These are phyloP conservation scores for Dasypolia templi DNA, from an alignment of 2,888 invertebrate genomes.

Conservation along the genomic window DNA sequence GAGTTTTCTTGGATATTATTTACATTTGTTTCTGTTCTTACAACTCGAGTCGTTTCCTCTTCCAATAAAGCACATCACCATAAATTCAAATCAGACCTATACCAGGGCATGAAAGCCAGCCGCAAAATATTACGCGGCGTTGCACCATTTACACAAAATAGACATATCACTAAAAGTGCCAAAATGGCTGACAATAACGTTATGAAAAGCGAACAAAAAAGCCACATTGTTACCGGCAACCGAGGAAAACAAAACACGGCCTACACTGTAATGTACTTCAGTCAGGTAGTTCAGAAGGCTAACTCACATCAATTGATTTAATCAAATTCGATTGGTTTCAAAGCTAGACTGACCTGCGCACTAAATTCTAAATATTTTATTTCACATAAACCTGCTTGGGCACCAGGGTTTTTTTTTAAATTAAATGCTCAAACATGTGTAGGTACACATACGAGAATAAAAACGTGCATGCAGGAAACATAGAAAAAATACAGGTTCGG, in stretches of 20 bases:
- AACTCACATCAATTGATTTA: background rate
- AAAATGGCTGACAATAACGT: conserved; percentile 56
- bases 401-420: too few relatives aligned
- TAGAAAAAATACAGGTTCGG: too few relatives aligned
- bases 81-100: conserved; percentile 34
- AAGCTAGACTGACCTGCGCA: too few relatives aligned
- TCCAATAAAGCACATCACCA: conserved; percentile 39
- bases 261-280: conserved; percentile 8
- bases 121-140: conserved; percentile 34
- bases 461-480: too few relatives aligned
- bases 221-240: conserved; percentile 32
- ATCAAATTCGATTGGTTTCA: too few relatives aligned
- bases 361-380: too few relatives aligned
- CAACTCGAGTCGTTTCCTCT: conserved; percentile 23
- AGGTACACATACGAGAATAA: too few relatives aligned
- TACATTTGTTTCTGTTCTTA: conserved; percentile 20
- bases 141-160: conserved; percentile 55
- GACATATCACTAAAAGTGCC: conserved; percentile 56
- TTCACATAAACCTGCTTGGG: too few relatives aligned
- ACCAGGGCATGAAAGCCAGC: conserved; percentile 33
- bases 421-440: too few relatives aligned
- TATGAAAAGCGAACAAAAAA: conserved; percentile 34
- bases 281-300: background rate
- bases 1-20: conserved; percentile 11
- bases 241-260: conserved; percentile 25